phyloP scores from a whole-genome alignment of 2,888 invertebrate species.

The Copidosoma aretas region DNA sequence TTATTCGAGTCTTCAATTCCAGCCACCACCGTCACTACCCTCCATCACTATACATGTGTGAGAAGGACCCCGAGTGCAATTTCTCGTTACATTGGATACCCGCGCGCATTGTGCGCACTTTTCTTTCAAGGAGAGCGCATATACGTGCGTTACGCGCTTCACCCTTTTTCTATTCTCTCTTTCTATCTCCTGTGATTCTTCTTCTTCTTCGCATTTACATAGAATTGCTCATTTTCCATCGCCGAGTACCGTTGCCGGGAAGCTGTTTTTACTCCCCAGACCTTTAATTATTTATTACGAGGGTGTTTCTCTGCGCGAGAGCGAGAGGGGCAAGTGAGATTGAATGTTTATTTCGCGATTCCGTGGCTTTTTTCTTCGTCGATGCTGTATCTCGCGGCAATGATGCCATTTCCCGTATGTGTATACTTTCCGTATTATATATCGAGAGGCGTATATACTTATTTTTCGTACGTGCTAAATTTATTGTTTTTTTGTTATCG shows the following conservation, averaged over 20 bases:
- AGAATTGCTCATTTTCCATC: conserved; percentile 37
- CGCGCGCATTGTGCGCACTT: not conserved
- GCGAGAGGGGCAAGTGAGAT: conserved; percentile 16
- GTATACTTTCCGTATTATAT: conserved; percentile 22
- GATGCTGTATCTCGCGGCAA: conserved; percentile 4
- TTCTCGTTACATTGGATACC: conserved; percentile 27
- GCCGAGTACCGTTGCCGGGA: conserved; percentile 25
- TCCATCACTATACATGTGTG: not conserved
- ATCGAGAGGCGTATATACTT: not conserved
- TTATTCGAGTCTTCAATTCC: conserved; percentile 22
- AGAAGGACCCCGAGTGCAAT: not conserved
- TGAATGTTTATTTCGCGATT: conserved; percentile 21
- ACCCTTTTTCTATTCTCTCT: not conserved
- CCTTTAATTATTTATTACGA: conserved; percentile 38
- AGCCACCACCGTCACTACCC: not conserved
- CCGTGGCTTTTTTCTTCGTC: not conserved
- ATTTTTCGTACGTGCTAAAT: conserved; percentile 18
- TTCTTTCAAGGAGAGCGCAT: not conserved
- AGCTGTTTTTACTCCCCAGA: conserved; percentile 24
- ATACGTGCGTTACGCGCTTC: conserved; percentile 4
- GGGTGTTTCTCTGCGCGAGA: conserved; percentile 4
- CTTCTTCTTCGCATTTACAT: conserved; percentile 29
- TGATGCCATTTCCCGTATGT: conserved; percentile 34
- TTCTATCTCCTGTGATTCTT: not conserved
- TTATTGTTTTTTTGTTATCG: conserved; percentile 20